A percentile compares a stretch with the other conserved stretches of the same genome.
phyloP scores from a whole-genome alignment of 2,888 invertebrate species.

The Thyatira batis region DNA sequence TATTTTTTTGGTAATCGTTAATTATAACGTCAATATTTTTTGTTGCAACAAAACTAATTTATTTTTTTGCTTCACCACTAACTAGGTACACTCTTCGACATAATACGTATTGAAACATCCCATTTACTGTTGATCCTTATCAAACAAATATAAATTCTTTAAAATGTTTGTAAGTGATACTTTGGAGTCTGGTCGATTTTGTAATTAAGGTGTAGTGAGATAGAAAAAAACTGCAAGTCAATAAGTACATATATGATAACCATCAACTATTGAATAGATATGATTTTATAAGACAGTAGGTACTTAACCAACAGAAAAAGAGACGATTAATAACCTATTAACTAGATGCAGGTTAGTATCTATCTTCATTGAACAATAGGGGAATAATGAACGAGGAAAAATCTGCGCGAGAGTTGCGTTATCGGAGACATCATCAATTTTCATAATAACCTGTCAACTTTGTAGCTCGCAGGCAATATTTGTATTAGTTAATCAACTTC shows the following conservation, averaged over 20 bases:
- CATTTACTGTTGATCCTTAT: no score
- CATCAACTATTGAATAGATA: no score
- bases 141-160: no score
- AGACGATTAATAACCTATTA: neutral
- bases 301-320: neutral
- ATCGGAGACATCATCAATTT: conserved; percentile 9
- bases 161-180: no score
- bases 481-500: conserved; percentile 2
- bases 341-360: neutral
- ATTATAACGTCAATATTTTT: conserved; percentile 71
- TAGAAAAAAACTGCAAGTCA: no score
- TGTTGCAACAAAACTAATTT: conserved; percentile 60
- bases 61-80: conserved; percentile 53
- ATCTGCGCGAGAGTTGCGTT: conserved; percentile 17
- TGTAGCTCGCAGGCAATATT: conserved; percentile 6
- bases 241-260: no score
- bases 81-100: conserved; percentile 15
- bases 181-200: no score
- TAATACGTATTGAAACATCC: conserved; percentile 11
- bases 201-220: no score
- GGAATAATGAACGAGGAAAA: conserved; percentile 42
- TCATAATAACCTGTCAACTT: conserved; percentile 10
- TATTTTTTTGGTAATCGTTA: conserved; percentile 51
- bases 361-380: conserved; percentile 33
- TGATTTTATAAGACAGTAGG: no score